Conservation (phyloP, 2,888 invertebrate genomes). For the Chrysolina haemoptera region DNA sequence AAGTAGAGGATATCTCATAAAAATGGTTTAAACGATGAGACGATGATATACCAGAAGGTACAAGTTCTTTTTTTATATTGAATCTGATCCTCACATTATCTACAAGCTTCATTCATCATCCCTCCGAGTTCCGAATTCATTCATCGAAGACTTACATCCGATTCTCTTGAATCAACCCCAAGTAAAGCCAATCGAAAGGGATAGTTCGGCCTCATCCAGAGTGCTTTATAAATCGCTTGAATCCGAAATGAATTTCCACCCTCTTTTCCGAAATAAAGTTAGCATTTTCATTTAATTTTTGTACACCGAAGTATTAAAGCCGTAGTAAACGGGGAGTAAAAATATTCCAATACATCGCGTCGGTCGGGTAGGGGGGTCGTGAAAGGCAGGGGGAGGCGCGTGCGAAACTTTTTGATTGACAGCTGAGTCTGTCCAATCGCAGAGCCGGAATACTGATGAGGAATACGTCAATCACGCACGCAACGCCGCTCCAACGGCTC, state of each 20-base stretch:
- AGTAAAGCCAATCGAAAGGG: background rate
- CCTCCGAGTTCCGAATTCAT: background rate
- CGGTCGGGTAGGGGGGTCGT: conserved; percentile 57
- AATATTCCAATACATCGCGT: conserved; percentile 69
- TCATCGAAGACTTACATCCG: background rate
- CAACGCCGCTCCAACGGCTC: conserved; percentile 45
- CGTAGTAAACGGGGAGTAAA: conserved; percentile 66
- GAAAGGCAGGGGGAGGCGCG: conserved; percentile 65
- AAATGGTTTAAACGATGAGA: no score
- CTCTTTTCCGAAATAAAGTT: conserved; percentile 55
- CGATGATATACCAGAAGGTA: no score
- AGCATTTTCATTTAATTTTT: conserved; percentile 61
- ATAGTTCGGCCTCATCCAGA: conserved; percentile 54
- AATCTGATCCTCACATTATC: no score
- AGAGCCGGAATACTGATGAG: conserved; percentile 83
- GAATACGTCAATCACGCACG: conserved; percentile 80
- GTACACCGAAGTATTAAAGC: conserved; percentile 67
- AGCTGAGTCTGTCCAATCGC: conserved; percentile 85
- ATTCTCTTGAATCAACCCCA: background rate
- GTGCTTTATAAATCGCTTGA: conserved; percentile 70
- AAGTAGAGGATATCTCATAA: no score
- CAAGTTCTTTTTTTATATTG: no score
- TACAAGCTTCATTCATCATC: no score
- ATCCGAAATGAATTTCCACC: conserved; percentile 69
- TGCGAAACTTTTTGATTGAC: conserved; percentile 81